Conservation (phyloP, 2,888 invertebrate species). For the Drosophila longiperda region DNA sequence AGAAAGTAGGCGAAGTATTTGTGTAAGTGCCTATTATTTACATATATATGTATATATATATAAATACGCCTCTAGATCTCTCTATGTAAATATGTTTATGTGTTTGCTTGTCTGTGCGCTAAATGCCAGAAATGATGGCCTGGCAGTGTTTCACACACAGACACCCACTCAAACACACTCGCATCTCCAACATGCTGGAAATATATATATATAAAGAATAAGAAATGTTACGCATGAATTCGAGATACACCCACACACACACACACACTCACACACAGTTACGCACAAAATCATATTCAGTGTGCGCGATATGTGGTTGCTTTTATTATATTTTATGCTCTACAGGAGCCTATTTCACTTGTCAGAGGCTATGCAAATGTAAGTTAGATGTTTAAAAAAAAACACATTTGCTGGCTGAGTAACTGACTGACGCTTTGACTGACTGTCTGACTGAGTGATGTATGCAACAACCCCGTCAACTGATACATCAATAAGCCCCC, state of each 20-base stretch:
- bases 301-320: slow-evolving; percentile 21
- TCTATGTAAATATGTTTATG: background rate
- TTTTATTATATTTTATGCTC: slow-evolving; percentile 78
- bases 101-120: slow-evolving; percentile 29
- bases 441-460: slow-evolving; percentile 1
- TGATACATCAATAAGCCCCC: slow-evolving; percentile 49
- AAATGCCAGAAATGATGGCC: slow-evolving; percentile 64
- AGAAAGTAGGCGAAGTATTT: slow-evolving; percentile 45
- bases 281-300: slow-evolving; percentile 5
- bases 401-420: slow-evolving; percentile 25
- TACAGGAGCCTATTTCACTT: slow-evolving; percentile 67
- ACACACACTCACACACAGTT: slow-evolving; percentile 10
- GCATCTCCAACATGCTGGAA: slow-evolving; percentile 30
- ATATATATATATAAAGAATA: slow-evolving; percentile 33
- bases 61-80: background rate
- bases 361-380: slow-evolving; percentile 54
- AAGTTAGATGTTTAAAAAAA: slow-evolving; percentile 43
- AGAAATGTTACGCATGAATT: slow-evolving; percentile 49
- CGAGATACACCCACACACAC: slow-evolving; percentile 14
- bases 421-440: slow-evolving; percentile 25
- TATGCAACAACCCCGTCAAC: slow-evolving; percentile 1
- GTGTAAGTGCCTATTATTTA: slow-evolving; percentile 29
- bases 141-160: slow-evolving; percentile 36
- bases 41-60: background rate
- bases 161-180: slow-evolving; percentile 27